Conservation (phyloP, 1,140 invertebrate genomes). For the Brachionus plicatilis region DNA sequence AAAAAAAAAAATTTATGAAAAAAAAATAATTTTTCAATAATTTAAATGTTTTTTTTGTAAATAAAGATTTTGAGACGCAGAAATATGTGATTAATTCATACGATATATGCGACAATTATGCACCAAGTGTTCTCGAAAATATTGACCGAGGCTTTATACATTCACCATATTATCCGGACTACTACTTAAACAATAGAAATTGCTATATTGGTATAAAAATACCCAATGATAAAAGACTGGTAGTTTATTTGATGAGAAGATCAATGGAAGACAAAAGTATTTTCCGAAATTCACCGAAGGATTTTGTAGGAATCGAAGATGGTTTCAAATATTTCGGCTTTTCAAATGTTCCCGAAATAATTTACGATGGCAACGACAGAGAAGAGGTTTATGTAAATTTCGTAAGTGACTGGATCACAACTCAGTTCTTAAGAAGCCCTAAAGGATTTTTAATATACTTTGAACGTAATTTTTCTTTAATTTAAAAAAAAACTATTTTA, state of each 20-base stretch:
- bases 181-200: slow-evolving; percentile 29
- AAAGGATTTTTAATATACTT: slow-evolving; percentile 37
- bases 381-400: neutral
- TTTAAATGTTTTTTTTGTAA: neutral
- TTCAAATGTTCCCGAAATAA: slow-evolving; percentile 1
- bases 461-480: slow-evolving; percentile 24
- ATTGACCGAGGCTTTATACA: slow-evolving; percentile 6
- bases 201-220: slow-evolving; percentile 13
- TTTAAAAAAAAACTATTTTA: neutral
- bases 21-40: no score
- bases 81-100: neutral
- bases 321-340: neutral
- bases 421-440: neutral
- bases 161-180: slow-evolving; percentile 31
- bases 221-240: neutral
- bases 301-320: slow-evolving; percentile 29
- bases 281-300: neutral
- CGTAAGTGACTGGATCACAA: slow-evolving; percentile 20
- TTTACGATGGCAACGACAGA: slow-evolving; percentile 24
- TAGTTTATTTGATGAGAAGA: slow-evolving; percentile 1
- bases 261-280: slow-evolving; percentile 27
- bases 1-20: no score
- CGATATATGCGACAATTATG: slow-evolving; percentile 28
- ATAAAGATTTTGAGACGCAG: slow-evolving; percentile 17
- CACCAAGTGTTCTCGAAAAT: neutral